These are phyloP conservation scores for Oryzias woworae DNA, from an alignment of 2,113 vertebrate species.

Conservation along the genomic window DNA sequence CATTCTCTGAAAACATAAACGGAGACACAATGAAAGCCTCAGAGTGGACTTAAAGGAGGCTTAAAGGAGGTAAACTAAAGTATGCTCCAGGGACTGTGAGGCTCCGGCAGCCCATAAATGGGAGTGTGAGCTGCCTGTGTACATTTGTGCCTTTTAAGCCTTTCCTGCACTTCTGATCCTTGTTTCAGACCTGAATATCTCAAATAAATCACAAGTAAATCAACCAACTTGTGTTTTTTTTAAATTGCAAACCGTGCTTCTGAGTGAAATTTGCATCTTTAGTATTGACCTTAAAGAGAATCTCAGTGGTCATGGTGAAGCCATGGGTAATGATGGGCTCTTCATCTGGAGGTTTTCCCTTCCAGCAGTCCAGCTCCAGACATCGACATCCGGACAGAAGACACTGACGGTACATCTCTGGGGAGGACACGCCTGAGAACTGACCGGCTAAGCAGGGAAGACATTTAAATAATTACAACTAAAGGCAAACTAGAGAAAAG, in stretches of 20 bases:
- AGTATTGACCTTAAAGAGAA: conserved; percentile 88
- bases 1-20: not conserved
- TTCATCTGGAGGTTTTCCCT: conserved; percentile 92
- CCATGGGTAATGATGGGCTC: conserved; percentile 97
- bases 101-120: conserved; percentile 64
- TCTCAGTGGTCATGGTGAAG: conserved; percentile 99
- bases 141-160: conserved; percentile 9
- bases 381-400: conserved; percentile 94
- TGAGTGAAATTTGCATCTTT: no score
- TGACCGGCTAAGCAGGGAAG: conserved; percentile 84
- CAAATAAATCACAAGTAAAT: conserved; percentile 1
- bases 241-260: not conserved
- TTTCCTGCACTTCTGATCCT: conserved; percentile 1
- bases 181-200: not conserved
- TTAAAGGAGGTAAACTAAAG: conserved; percentile 30
- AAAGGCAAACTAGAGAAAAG: not conserved
- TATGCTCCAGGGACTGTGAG: conserved; percentile 24
- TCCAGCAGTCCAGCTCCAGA: conserved; percentile 98
- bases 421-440: conserved; percentile 92
- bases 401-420: conserved; percentile 96
- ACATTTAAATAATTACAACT: not conserved
- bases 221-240: not conserved
- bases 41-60: no score
- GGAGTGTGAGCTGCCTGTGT: conserved; percentile 37
- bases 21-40: conserved; percentile 14